These are phyloP conservation scores for Halocaridina rubra DNA, from an alignment of 2,888 invertebrate genomes.

Conservation along the genomic window DNA sequence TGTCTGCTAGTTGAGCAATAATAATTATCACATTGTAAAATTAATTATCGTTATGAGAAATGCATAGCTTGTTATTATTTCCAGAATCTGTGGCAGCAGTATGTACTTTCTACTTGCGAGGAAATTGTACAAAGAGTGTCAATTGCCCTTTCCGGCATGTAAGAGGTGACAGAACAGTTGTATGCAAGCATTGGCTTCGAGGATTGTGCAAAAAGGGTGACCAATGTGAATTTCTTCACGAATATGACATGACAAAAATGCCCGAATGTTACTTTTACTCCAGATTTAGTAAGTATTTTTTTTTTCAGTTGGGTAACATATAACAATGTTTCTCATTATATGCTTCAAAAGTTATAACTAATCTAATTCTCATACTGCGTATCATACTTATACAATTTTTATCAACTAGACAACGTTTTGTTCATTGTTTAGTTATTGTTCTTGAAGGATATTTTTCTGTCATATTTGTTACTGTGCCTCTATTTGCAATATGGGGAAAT, in stretches of 20 bases:
- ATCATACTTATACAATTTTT: too few relatives aligned
- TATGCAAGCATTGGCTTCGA: constrained; percentile 99
- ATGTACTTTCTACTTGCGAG: constrained; percentile 85
- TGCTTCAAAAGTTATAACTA: neutral
- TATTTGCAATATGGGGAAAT: too few relatives aligned
- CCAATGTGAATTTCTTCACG: constrained; percentile 99
- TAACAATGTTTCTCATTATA: neutral
- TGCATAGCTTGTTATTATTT: too few relatives aligned
- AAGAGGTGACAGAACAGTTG: constrained; percentile 95
- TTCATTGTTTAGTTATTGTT: neutral
- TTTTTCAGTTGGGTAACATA: too few relatives aligned
- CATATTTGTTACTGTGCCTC: neutral
- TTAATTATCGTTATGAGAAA: too few relatives aligned
- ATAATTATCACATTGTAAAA: too few relatives aligned
- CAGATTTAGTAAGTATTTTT: constrained; percentile 82
- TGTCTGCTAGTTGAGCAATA: too few relatives aligned
- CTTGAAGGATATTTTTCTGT: neutral
- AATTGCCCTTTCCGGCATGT: constrained; percentile 97
- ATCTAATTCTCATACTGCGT: too few relatives aligned
- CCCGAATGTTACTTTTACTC: constrained; percentile 99
- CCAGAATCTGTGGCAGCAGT: constrained; percentile 95
- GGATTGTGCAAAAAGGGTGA: constrained; percentile 99
- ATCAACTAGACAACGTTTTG: too few relatives aligned
- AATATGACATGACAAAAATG: constrained; percentile 99
- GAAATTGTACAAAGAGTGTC: constrained; percentile 85